Conservation (phyloP, 2,888 invertebrate species). For the Callyntrura guangdongensis region DNA sequence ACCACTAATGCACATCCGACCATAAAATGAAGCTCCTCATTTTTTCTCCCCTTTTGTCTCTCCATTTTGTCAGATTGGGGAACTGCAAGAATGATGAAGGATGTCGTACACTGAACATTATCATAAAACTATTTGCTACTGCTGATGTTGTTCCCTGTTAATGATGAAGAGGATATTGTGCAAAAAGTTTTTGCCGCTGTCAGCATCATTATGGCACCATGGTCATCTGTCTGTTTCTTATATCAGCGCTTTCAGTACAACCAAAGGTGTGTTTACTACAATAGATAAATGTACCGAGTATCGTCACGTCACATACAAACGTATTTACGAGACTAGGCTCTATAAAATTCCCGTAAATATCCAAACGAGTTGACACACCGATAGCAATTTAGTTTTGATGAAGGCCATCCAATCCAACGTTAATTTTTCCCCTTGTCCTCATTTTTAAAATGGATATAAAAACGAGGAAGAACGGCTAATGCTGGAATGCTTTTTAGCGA, state of each 20-base stretch:
- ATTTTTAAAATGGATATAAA: constrained; percentile 10
- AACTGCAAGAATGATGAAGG: neutral
- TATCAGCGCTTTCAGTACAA: neutral
- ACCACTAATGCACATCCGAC: constrained; percentile 33
- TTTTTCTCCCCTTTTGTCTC: neutral
- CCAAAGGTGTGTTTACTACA: too few relatives aligned
- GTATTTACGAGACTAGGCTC: too few relatives aligned
- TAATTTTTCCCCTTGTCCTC: constrained; percentile 17
- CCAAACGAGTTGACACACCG: too few relatives aligned
- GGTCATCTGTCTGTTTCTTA: neutral
- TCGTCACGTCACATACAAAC: too few relatives aligned
- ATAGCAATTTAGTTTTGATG: too few relatives aligned
- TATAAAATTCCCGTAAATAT: too few relatives aligned
- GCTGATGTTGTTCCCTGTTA: neutral
- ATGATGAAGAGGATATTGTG: neutral
- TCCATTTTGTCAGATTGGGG: too few relatives aligned
- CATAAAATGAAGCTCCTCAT: neutral
- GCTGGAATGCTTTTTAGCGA: too few relatives aligned
- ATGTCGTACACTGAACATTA: neutral
- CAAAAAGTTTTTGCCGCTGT: constrained; percentile 1
- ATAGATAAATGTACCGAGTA: too few relatives aligned
- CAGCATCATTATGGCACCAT: neutral
- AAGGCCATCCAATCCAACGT: too few relatives aligned
- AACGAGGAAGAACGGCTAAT: neutral
- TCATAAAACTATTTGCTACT: constrained; percentile 11